Conservation (phyloP, 2,888 invertebrate species). For the Synergus itoensis region DNA sequence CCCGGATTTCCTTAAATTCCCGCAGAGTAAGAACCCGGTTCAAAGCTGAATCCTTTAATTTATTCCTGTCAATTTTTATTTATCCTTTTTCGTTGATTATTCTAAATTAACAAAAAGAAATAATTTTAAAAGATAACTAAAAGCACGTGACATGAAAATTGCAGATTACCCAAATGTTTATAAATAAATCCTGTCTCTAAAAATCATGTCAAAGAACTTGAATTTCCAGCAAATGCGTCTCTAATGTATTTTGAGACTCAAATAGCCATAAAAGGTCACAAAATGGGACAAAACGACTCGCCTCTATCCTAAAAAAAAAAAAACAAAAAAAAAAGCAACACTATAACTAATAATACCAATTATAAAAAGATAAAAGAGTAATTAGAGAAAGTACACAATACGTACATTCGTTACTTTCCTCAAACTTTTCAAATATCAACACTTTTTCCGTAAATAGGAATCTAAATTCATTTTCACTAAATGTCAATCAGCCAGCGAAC, state of each 20-base stretch:
- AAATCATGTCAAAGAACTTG: background rate
- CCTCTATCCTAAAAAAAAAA: background rate
- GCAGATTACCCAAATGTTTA: background rate
- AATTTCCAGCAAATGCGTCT: background rate
- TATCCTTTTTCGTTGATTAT: too few species aligned
- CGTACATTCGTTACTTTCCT: background rate
- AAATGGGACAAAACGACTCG: slow-evolving; percentile 19
- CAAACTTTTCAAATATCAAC: slow-evolving; percentile 17
- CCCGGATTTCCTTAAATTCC: too few species aligned
- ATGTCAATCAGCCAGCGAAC: background rate
- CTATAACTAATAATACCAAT: background rate
- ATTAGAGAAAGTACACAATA: background rate
- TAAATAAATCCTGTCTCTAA: background rate
- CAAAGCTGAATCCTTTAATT: too few species aligned
- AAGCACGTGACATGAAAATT: background rate
- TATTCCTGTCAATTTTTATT: too few species aligned
- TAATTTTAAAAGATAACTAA: background rate
- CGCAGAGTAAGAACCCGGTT: too few species aligned
- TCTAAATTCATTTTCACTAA: background rate
- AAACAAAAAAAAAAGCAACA: background rate
- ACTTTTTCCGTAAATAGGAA: background rate
- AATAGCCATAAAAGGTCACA: slow-evolving; percentile 32
- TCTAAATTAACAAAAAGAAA: too few species aligned
- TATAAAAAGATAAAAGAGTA: background rate
- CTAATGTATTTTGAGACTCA: slow-evolving; percentile 13